A percentile compares a stretch with the other conserved stretches of the same genome.
Conservation (phyloP, 2,113 vertebrate species). For the Epinephelus lanceolatus region DNA sequence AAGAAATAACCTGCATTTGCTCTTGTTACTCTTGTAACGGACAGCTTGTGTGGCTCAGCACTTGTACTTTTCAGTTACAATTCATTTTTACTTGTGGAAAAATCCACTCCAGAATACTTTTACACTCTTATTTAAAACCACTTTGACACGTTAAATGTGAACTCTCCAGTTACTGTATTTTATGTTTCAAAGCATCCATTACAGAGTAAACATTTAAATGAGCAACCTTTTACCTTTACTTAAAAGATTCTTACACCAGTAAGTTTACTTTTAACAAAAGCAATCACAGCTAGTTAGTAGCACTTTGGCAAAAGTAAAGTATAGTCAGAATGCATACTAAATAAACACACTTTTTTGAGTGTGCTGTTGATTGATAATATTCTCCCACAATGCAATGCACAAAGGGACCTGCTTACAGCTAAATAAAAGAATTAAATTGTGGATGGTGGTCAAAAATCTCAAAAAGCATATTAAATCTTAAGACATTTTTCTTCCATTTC, state of each 20-base stretch:
- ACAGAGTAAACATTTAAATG: neutral
- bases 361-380: neutral
- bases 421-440: neutral
- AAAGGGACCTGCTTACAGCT: neutral
- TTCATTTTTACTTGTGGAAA: neutral
- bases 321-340: neutral
- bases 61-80: neutral
- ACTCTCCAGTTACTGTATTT: neutral
- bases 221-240: neutral
- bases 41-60: neutral
- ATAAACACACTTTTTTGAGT: neutral
- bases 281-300: neutral
- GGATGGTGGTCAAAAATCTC: neutral
- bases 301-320: neutral
- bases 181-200: neutral
- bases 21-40: neutral
- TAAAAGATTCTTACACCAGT: neutral
- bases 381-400: neutral
- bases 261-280: neutral
- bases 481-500: neutral
- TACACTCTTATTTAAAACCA: neutral
- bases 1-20: neutral
- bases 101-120: neutral
- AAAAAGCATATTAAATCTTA: neutral
- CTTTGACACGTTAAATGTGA: neutral